Evolutionary conservation across 1,140 invertebrate genomes (phyloP).

Genomic region (Sweltsa coloradensis): DNA sequence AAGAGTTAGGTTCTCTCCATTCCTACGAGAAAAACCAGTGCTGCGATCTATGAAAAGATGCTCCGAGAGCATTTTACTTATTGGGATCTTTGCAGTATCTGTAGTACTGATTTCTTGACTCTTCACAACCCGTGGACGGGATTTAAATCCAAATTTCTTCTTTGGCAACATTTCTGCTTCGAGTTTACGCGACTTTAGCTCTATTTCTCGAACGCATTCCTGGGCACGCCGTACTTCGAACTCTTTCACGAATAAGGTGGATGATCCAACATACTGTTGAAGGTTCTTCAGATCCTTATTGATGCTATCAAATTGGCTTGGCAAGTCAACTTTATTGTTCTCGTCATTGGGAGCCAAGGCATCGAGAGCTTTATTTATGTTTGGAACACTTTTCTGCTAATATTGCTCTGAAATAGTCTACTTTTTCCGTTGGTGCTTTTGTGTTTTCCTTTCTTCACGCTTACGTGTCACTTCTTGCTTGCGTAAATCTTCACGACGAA

Average conservation of each 20-base stretch:
- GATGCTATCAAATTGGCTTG: slow-evolving; percentile 55
- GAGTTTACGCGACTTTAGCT: slow-evolving; percentile 53
- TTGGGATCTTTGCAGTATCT: too few species aligned
- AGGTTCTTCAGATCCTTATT: slow-evolving; percentile 57
- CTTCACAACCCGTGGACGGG: too few species aligned
- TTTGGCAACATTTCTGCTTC: slow-evolving; percentile 70
- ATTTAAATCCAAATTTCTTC: slow-evolving; percentile 87
- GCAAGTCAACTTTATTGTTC: slow-evolving; percentile 37
- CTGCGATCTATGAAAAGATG: slow-evolving; percentile 23
- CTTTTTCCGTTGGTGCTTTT: slow-evolving; percentile 39
- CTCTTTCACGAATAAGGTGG: slow-evolving; percentile 67
- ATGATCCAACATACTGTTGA: slow-evolving; percentile 70
- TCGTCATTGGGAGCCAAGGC: slow-evolving; percentile 24
- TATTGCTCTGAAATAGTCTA: slow-evolving; percentile 42
- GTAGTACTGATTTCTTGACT: too few species aligned
- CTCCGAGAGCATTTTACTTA: too few species aligned
- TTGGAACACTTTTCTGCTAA: slow-evolving; percentile 38
- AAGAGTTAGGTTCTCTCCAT: slow-evolving; percentile 48
- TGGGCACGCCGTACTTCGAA: slow-evolving; percentile 71
- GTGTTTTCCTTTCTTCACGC: slow-evolving; percentile 35
- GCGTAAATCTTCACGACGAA: slow-evolving; percentile 36
- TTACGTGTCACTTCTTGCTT: slow-evolving; percentile 36
- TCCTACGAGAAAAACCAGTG: slow-evolving; percentile 50
- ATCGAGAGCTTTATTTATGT: slow-evolving; percentile 37
- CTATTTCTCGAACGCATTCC: slow-evolving; percentile 60